Evolutionary conservation across 2,113 vertebrate species (phyloP).

Genomic region (Hemicordylus capensis): DNA sequence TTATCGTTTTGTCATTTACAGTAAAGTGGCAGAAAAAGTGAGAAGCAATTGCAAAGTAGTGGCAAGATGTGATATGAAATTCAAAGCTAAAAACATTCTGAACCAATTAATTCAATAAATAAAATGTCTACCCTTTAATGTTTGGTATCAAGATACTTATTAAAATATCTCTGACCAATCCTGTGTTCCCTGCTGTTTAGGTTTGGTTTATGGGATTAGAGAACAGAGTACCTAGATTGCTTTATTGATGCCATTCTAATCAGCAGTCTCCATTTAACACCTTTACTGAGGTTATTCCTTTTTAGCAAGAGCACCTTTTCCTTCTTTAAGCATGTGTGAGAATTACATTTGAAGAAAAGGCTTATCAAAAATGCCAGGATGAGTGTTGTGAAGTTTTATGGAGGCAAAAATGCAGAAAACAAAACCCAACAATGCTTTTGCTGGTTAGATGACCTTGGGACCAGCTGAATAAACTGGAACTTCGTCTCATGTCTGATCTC

Average conservation of each 20-base stretch:
- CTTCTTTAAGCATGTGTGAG: not conserved
- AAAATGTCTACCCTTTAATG: not conserved
- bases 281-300: not conserved
- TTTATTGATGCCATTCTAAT: not conserved
- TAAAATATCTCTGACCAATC: not conserved
- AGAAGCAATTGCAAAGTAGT: too few relatives aligned
- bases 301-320: not conserved
- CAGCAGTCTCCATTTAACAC: not conserved
- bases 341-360: not conserved
- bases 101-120: not conserved
- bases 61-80: not conserved
- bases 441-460: slow-evolving; percentile 8
- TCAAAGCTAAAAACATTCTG: not conserved
- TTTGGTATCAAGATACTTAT: not conserved
- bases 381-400: not conserved
- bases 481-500: not conserved
- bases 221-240: not conserved
- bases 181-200: not conserved
- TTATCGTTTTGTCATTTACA: not conserved
- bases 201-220: not conserved
- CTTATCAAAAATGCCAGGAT: not conserved
- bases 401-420: not conserved
- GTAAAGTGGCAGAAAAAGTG: not conserved
- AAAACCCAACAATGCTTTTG: not conserved
- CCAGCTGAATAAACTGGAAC: slow-evolving; percentile 29